A percentile compares a stretch with the other conserved stretches of the same genome.
These are phyloP conservation scores for Lasioglossum baleicum DNA, from an alignment of 1,140 invertebrate species.

Conservation along the genomic window DNA sequence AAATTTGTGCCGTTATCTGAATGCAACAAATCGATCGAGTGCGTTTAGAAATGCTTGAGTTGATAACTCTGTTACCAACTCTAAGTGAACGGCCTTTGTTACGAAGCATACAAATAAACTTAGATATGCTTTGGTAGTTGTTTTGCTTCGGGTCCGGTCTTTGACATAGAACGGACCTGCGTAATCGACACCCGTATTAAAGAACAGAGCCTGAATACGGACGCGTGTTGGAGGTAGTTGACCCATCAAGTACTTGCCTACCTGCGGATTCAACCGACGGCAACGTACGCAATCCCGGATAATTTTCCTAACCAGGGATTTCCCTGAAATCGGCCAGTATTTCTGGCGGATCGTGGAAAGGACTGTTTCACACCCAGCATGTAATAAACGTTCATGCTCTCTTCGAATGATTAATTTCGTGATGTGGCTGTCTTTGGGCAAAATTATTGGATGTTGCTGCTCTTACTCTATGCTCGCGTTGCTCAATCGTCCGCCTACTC, in stretches of 20 bases:
- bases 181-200: neutral
- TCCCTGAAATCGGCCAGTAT: neutral
- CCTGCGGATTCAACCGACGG: neutral
- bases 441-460: neutral
- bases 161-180: neutral
- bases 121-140: neutral
- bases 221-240: neutral
- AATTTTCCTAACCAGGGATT: neutral
- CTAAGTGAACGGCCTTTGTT: constrained; percentile 13
- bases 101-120: constrained; percentile 10
- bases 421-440: neutral
- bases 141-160: neutral
- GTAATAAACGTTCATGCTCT: neutral
- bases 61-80: neutral
- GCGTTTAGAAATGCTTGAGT: neutral
- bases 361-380: neutral
- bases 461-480: neutral
- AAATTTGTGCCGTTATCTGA: neutral
- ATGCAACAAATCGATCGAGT: neutral
- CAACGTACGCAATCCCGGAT: neutral
- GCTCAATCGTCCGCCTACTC: constrained; percentile 2
- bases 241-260: neutral
- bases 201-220: neutral
- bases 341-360: neutral
- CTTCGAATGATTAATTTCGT: neutral